Base-by-base conservation (phyloP, 2,888 invertebrate species). In the Melanostoma scalare region DNA sequence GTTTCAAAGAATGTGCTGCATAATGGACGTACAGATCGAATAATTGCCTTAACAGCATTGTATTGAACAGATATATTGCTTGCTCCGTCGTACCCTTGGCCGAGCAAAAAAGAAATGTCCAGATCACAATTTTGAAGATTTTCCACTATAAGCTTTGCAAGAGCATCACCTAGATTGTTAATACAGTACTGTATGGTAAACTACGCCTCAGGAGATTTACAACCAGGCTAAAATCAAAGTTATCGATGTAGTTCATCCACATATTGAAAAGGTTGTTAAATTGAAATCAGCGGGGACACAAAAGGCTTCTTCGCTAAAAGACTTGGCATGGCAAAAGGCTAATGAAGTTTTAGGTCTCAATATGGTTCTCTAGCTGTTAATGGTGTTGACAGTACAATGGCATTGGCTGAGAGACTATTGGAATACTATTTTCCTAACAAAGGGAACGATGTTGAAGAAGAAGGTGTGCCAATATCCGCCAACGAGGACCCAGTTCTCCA, bases 381-480 rank as follows among this genome's bases (percentile, higher is more conserved):
- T 86, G 93, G 95, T 68, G 93, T 96, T 30, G 95, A 95, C 89
- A 92, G 92, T 3, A 94, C 95, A 55, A 94, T 95, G 20, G 92
- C 93, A 2, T 90, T 94, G 77, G 95, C 96, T 30, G 95, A 96
- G 92, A 93, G 94, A 77, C 92, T 95, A 85, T 91, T 96, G 6
- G 95, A 96, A 90, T 94, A 94, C 88, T 96, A 95, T 89, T 93
- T 96, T 86, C 96, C 94, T 31, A 92, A 93, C 89, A 88, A 92
- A 88, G 89, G 92, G 3, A 92, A 93, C 35, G 94, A 94, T 86
- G 92, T 92, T 52, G 92, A 93, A 56, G 88, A 87, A 73, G 91
- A 92, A 90, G 90, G 92, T 88, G 92, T 92, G 86, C 92, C 95
- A 87, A 93, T 93, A 87, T 89, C 93, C 61, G 92, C 92, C 67